phyloP scores from a whole-genome alignment of 2,888 invertebrate genomes.

The Caenorhabditis sulstoni region DNA sequence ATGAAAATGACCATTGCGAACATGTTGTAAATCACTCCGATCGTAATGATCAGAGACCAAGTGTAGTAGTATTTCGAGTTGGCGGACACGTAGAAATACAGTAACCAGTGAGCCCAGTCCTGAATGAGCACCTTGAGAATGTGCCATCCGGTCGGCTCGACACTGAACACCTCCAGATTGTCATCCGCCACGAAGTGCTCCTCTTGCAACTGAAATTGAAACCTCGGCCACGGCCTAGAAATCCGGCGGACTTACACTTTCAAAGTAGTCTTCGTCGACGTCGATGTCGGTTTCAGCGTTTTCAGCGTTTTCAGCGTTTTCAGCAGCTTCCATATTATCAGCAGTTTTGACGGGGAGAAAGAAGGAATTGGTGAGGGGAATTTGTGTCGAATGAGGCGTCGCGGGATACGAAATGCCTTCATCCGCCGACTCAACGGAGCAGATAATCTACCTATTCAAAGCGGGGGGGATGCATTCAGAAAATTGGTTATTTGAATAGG shows the following conservation, averaged over 20 bases:
- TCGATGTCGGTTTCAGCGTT: too few species aligned
- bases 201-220: background rate
- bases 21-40: conserved; percentile 75
- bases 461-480: too few species aligned
- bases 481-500: too few species aligned
- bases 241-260: too few species aligned
- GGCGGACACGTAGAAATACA: conserved; percentile 42
- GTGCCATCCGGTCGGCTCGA: background rate
- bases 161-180: background rate
- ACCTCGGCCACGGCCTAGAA: too few species aligned
- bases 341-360: too few species aligned
- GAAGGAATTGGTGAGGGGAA: too few species aligned
- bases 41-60: conserved; percentile 74
- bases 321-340: too few species aligned
- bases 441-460: conserved; percentile 4
- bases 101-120: conserved; percentile 10
- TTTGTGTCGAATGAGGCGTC: too few species aligned
- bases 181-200: background rate
- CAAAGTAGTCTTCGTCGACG: too few species aligned
- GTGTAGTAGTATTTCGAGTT: conserved; percentile 69
- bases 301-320: too few species aligned
- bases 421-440: background rate
- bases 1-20: conserved; percentile 77
- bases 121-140: background rate
- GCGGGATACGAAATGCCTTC: background rate